Evolutionary conservation across 2,888 invertebrate genomes (phyloP).

Genomic region (Copidosoma aretas): DNA sequence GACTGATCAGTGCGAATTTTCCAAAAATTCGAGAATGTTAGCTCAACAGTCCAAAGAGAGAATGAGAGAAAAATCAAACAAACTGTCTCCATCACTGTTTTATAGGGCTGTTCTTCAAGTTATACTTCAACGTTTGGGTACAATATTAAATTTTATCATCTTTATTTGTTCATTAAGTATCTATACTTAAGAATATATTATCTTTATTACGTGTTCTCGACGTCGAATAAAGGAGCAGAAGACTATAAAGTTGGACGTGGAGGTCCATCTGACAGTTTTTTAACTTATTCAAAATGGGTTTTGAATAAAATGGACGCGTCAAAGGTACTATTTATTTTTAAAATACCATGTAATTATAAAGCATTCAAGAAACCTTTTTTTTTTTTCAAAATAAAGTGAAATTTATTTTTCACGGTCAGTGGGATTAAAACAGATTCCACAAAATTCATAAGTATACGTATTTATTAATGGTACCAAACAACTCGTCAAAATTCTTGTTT

Average conservation of each 20-base stretch:
- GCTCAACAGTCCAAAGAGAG: conserved; percentile 84
- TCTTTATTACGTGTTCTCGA: not conserved
- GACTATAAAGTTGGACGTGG: conserved; percentile 70
- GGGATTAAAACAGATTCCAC: too few relatives aligned
- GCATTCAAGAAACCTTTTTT: not conserved
- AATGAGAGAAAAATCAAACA: conserved; percentile 65
- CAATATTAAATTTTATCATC: conserved; percentile 1
- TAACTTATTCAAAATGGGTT: conserved; percentile 75
- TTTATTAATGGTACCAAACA: too few relatives aligned
- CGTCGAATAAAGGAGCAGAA: conserved; percentile 56
- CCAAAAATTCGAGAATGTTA: conserved; percentile 80
- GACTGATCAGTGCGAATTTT: conserved; percentile 45
- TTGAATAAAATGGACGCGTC: conserved; percentile 63
- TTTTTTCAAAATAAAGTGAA: not conserved
- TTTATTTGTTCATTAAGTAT: not conserved
- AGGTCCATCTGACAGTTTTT: conserved; percentile 70
- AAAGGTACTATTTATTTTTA: conserved; percentile 29
- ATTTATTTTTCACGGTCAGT: conserved; percentile 1
- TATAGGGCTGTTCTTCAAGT: conserved; percentile 81
- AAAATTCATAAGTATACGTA: too few relatives aligned
- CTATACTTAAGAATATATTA: too few relatives aligned
- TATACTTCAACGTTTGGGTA: conserved; percentile 54
- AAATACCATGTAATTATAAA: too few relatives aligned
- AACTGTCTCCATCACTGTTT: conserved; percentile 73
- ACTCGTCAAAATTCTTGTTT: conserved; percentile 1